A percentile compares a stretch with the other conserved stretches of the same genome.
phyloP scores from a whole-genome alignment of 2,797 vertebrate species.

The Babyrousa celebensis region DNA sequence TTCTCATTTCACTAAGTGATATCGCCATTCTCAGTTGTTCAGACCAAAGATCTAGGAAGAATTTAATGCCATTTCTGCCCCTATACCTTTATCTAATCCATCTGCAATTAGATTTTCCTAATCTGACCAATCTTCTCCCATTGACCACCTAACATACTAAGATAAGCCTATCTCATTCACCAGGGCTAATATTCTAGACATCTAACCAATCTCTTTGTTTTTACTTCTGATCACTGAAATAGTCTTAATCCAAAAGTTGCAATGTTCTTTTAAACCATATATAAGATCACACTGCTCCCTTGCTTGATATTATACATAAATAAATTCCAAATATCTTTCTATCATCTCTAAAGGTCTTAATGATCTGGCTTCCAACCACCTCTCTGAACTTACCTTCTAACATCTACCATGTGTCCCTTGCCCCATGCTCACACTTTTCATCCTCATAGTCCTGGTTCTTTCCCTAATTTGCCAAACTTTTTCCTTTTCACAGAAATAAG shows the following conservation, averaged over 20 bases:
- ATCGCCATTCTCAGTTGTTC: neutral
- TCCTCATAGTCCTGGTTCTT: neutral
- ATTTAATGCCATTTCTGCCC: neutral
- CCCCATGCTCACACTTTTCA: neutral
- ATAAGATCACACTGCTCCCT: neutral
- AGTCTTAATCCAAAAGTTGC: neutral
- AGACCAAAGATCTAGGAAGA: neutral
- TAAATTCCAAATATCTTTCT: neutral
- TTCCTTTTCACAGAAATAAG: neutral
- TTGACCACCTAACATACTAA: neutral
- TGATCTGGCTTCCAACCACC: neutral
- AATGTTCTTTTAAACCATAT: neutral
- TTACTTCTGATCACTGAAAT: neutral
- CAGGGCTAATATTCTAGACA: neutral
- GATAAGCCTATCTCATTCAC: neutral
- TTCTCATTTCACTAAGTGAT: neutral
- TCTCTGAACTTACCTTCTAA: neutral
- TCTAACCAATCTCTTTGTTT: neutral
- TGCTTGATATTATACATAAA: neutral
- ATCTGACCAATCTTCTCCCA: neutral
- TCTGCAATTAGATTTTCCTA: neutral
- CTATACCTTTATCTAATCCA: neutral
- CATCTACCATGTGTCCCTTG: neutral
- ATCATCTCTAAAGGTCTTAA: neutral
- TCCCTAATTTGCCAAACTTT: neutral